Conservation (phyloP, 2,113 vertebrate species). For the Zosterops pallidus region DNA sequence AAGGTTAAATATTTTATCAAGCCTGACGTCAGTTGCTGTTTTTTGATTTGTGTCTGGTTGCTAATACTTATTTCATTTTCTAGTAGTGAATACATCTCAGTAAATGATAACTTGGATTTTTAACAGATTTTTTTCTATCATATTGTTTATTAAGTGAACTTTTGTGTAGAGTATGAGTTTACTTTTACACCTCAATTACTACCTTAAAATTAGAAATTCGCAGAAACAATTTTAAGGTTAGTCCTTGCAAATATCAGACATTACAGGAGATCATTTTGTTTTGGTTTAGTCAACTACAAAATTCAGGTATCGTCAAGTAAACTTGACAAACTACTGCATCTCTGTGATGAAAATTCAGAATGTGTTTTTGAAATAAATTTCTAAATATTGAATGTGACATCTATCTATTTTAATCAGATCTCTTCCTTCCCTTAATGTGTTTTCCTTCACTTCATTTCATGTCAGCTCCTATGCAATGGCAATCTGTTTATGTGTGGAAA, state of each 20-base stretch:
- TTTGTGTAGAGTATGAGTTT: background rate
- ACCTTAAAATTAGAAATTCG: background rate
- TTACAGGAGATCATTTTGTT: background rate
- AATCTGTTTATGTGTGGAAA: background rate
- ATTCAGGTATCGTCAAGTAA: background rate
- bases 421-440: background rate
- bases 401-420: conserved; percentile 50
- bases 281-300: background rate
- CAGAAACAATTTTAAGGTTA: background rate
- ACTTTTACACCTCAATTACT: background rate
- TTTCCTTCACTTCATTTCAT: conserved; percentile 8
- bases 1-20: background rate
- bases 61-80: background rate
- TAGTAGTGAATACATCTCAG: background rate
- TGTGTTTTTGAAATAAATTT: conserved; percentile 21
- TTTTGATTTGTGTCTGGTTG: background rate
- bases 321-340: background rate
- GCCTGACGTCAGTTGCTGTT: background rate
- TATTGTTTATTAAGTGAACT: background rate
- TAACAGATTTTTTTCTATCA: background rate
- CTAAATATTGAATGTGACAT: conserved; percentile 24
- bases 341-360: conserved; percentile 12
- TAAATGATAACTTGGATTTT: background rate
- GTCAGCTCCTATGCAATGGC: background rate
- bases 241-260: background rate